Conservation (phyloP, 2,888 invertebrate species). For the Lymantria monacha region DNA sequence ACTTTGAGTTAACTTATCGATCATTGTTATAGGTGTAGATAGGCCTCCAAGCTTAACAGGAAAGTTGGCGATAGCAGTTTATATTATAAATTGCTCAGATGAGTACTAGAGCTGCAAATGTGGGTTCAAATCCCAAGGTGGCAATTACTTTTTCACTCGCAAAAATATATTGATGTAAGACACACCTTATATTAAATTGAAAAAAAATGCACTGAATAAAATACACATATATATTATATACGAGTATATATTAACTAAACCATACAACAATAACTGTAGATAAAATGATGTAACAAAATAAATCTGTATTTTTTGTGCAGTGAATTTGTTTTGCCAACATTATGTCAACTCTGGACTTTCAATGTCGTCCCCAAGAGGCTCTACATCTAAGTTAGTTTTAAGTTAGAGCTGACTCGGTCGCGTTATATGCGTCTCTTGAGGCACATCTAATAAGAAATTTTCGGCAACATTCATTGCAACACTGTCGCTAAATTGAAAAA, state of each 20-base stretch:
- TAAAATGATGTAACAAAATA: conserved; percentile 22
- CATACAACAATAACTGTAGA: neutral
- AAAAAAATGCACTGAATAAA: too few relatives aligned
- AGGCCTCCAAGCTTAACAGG: too few relatives aligned
- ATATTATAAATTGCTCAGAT: too few relatives aligned
- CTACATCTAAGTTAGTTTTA: conserved; percentile 68
- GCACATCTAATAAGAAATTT: conserved; percentile 50
- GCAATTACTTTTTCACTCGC: too few relatives aligned
- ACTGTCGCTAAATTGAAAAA: conserved; percentile 2
- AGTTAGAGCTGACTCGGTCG: conserved; percentile 57
- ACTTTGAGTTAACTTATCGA: too few relatives aligned
- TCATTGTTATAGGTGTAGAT: too few relatives aligned
- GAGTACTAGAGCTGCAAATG: too few relatives aligned
- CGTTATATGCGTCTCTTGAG: conserved; percentile 58
- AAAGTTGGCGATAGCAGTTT: too few relatives aligned
- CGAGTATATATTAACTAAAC: neutral
- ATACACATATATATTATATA: too few relatives aligned
- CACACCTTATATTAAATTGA: too few relatives aligned
- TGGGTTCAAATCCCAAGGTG: too few relatives aligned
- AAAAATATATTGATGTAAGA: too few relatives aligned
- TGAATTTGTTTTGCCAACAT: conserved; percentile 47
- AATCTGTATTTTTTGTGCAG: conserved; percentile 37
- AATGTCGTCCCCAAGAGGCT: conserved; percentile 49
- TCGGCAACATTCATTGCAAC: conserved; percentile 42
- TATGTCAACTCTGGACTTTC: conserved; percentile 55